Evolutionary conservation across 1,140 invertebrate species (phyloP), one percentile per base, ranked within the genome.

Genomic region (Apolygus lucorum): DNA sequence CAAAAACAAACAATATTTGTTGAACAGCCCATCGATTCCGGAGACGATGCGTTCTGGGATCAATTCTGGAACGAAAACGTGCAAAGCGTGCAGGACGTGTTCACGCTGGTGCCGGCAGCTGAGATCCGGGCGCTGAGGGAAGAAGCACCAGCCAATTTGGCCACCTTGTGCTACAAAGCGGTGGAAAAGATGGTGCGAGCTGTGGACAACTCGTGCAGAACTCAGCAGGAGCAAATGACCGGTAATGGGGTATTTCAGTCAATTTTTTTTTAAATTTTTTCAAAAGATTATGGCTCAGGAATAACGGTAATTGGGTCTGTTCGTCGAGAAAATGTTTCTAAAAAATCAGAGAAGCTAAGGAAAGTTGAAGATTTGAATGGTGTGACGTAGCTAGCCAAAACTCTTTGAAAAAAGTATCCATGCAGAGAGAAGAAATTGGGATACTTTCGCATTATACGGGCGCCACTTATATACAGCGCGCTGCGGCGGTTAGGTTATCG

Each of bases 11-110:
- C n/a, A n/a, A n/a, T n/a, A n/a, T n/a, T n/a, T n/a, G n/a, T n/a
- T n/a, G n/a, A n/a, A n/a, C 34, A 96, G 92, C 91, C 92, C 28
- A 91, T 96, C 68, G 92, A 96, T 79, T 85, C 91, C 28, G 85
- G 84, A 68, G 95, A 99, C 81, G 93, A 98, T 75, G 85, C 84
- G 70, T 99, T 99, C 79, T 99, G 97, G 97, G 93, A 97, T 77
- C 96, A 99, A 79, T 98, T 99, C 79, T 99, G 96, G 96, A 91
- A 90, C 2, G 95, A 98, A 74, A 95, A 91, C 79, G 89, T 94
- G 1, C 92, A 92, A 1, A 92, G 87, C 76, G 88, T 97, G 1
- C 95, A 97, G 81, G 97, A 99, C 85, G 91, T 99, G 21, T 99
- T 99, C 77, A 93, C 94, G 2, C 80, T 99, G 70, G 92, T 99